Base-by-base conservation (phyloP, 2,113 vertebrate species). In the Rhegmatorhina hoffmannsi region DNA sequence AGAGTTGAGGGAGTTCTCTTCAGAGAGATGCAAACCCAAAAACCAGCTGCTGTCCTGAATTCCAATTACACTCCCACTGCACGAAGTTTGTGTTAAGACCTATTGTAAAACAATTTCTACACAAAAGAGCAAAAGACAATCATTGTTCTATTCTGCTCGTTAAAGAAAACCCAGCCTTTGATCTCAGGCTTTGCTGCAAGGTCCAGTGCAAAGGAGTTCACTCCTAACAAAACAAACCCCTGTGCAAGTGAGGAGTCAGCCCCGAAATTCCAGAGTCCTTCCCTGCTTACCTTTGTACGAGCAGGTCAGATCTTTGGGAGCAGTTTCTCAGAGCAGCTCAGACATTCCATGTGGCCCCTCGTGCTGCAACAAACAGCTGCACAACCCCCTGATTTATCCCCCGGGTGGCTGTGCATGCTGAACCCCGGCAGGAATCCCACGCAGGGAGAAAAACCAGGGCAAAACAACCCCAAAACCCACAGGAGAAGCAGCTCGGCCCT, bases 341-440 rank as follows among this genome's bases (percentile, higher is more conserved):
- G 95, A 84, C 95, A 93, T 94, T 97, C 97, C 98, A 97, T 96
- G 90, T 92, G 97, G 89, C 93, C 38, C 80, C 70, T 84, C 28
- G 58, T 92, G 92, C 93, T 97, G 94, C 96, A 87, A 97, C 94
- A 97, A 98, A 97, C 98, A 98, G 98, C 98, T 98, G 96, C 97
- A 95, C 96, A 97, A 97, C 58, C 90, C 59, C 79, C 92, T 63
- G 93, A 58, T 91, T 95, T 84, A 64, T 75, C 60, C 49, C 62
- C 79, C 23, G 70, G 16, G 43, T 78, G 58, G 77, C 28, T 64
- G 38, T 50, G 63, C 92, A 96, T 97, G 96, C 97, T 97, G 96
- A 95, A 84, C 67, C 76, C 68, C 87, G 38, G 79, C 66, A 91
- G 56, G 86, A 95, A 86, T 90, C 89, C 56, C 88, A 84, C 9